These are phyloP conservation scores for Ornithoptera alexandrae DNA, from an alignment of 2,888 invertebrate species.

Conservation along the genomic window DNA sequence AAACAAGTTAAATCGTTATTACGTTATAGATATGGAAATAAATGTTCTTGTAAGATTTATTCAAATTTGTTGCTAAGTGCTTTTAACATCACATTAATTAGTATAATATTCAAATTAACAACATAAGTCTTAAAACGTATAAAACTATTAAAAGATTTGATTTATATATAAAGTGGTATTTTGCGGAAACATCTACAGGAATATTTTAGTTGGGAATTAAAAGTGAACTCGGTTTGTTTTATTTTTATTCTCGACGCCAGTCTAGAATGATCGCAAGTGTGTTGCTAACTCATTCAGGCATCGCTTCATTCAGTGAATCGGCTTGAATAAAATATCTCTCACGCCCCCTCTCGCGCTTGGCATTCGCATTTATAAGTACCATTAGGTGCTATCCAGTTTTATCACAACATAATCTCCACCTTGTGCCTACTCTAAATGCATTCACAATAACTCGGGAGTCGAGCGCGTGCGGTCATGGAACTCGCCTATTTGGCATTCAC, in stretches of 20 bases:
- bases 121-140: not conserved
- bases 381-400: constrained; percentile 38
- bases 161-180: not conserved
- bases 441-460: constrained; percentile 22
- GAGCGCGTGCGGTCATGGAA: constrained; percentile 63
- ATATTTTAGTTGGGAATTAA: not conserved
- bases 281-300: constrained; percentile 22
- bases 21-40: not conserved
- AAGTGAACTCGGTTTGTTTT: not conserved
- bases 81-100: not conserved
- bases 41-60: not conserved
- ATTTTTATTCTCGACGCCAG: constrained; percentile 12
- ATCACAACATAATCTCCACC: constrained; percentile 34
- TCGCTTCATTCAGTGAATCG: constrained; percentile 31
- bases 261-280: constrained; percentile 18
- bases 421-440: constrained; percentile 29
- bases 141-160: not conserved
- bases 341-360: constrained; percentile 29
- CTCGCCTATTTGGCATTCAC: constrained; percentile 74
- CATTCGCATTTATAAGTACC: constrained; percentile 31
- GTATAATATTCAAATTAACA: constrained; percentile 1
- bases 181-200: not conserved
- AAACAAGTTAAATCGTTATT: not conserved
- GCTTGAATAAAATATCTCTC: constrained; percentile 33
- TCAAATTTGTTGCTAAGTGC: constrained; percentile 1